Evolutionary conservation across 2,888 invertebrate species (phyloP).

Genomic region (Drosophila lacicola): DNA sequence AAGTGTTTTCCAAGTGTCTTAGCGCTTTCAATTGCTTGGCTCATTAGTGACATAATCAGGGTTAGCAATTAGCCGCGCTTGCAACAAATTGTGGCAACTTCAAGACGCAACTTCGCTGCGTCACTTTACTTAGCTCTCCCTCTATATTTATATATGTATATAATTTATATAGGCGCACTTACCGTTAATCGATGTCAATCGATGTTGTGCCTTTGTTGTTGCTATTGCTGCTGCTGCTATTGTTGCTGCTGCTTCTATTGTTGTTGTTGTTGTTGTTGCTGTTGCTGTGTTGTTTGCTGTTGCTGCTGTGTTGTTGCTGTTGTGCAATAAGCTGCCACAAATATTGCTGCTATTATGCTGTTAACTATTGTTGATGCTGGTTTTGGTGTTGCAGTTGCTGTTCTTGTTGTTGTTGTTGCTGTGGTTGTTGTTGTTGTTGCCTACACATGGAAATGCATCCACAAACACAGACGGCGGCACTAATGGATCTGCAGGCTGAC

Average conservation of each 20-base stretch:
- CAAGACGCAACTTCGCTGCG: not conserved
- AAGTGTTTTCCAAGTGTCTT: conserved; percentile 49
- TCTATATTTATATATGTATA: not conserved
- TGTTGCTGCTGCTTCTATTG: conserved; percentile 39
- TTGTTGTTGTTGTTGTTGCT: conserved; percentile 31
- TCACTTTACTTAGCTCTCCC: not conserved
- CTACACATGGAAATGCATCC: conserved; percentile 62
- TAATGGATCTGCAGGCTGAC: conserved; percentile 40
- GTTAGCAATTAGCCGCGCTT: conserved; percentile 42
- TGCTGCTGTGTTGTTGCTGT: conserved; percentile 41
- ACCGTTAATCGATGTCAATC: conserved; percentile 80
- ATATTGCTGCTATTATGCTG: conserved; percentile 40
- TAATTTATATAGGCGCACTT: conserved; percentile 22
- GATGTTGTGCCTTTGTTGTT: conserved; percentile 67
- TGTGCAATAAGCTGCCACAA: conserved; percentile 35
- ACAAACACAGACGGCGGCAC: conserved; percentile 53
- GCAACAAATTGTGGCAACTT: conserved; percentile 11
- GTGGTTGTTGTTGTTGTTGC: conserved; percentile 38
- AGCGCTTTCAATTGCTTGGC: conserved; percentile 31
- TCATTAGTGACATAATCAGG: conserved; percentile 64
- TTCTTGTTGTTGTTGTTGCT: conserved; percentile 17
- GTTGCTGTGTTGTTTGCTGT: conserved; percentile 25
- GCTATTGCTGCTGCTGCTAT: conserved; percentile 48
- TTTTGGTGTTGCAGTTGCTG: conserved; percentile 17
- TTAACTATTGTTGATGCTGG: conserved; percentile 36